Conservation (phyloP, 2,797 vertebrate genomes). For the Buceros bicornis region DNA sequence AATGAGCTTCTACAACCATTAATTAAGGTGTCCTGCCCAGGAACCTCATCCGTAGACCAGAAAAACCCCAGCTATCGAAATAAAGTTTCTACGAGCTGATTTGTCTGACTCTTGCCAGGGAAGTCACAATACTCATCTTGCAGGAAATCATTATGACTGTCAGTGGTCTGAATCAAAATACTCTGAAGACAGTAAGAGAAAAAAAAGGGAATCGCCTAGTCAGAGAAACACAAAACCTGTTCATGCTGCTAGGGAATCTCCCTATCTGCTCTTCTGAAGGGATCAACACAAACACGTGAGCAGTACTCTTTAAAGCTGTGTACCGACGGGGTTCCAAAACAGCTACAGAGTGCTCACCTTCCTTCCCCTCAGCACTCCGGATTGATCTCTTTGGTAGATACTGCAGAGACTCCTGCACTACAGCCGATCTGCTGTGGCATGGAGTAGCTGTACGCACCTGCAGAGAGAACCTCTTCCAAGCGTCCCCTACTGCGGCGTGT, state of each 20-base stretch:
- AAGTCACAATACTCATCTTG: slow-evolving; percentile 7
- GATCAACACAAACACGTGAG: slow-evolving; percentile 28
- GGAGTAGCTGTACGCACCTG: neutral
- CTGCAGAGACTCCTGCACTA: neutral
- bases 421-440: neutral
- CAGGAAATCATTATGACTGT: slow-evolving; percentile 9
- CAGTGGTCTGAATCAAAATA: neutral
- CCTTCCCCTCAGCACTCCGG: neutral
- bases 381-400: slow-evolving; percentile 64
- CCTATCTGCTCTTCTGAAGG: neutral
- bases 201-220: neutral
- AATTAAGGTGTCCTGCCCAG: neutral
- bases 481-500: neutral
- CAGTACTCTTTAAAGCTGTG: slow-evolving; percentile 38
- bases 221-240: neutral
- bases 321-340: neutral
- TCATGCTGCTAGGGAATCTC: neutral
- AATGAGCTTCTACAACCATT: slow-evolving; percentile 22
- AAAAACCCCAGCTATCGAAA: neutral
- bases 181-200: neutral
- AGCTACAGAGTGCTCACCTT: neutral
- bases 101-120: neutral
- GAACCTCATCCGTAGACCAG: neutral
- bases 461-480: neutral
- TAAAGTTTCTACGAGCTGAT: neutral